Evolutionary conservation across 1,140 invertebrate species (phyloP), one percentile per base, ranked within the genome.

Genomic region (Pomacea maculata): DNA sequence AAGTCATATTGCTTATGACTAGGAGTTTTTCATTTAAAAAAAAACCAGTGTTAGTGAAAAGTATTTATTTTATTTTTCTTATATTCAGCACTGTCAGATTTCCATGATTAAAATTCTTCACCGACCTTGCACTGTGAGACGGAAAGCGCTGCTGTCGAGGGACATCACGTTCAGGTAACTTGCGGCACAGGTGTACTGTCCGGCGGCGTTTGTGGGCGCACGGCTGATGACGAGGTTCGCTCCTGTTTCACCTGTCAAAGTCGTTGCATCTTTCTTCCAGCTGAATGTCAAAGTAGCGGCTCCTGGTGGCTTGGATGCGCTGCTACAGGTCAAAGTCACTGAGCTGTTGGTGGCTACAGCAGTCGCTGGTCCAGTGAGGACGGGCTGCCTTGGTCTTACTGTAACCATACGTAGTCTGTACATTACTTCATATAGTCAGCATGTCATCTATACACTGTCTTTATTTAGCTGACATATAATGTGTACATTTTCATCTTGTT

Each of bases 61-160:
- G 14, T 57, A 14, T 57, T 14, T 9, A 10, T 10, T 10, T 10
- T 57, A 57, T 9, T 57, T 57, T 1, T 57, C 55, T 14, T 14
- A 9, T 14, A 57, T 14, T 14, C 55, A 57, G 9, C 55, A 9
- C 55, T 14, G 14, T 14, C 14, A 9, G 14, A 57, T 14, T 61
- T 14, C 0, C 8, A 9, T 61, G 57, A 61, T 2, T 14, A 1
- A 11, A 14, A 61, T 61, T 61, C 57, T 61, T 17, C 15, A 17
- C 57, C 17, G 19, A 72, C 71, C 71, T 72, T 72, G 71, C 71
- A 72, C 71, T 19, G 71, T 72, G 34, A 72, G 71, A 19, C 15
- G 2, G 29, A 72, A 45, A 17, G 71, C 54, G 34, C 15, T 52
- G 10, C 71, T 72, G 71, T 19, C 34, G 10, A 17, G 10, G 17